Base-by-base conservation (phyloP, 2,797 vertebrate genomes). In the Tenualosa ilisha region DNA sequence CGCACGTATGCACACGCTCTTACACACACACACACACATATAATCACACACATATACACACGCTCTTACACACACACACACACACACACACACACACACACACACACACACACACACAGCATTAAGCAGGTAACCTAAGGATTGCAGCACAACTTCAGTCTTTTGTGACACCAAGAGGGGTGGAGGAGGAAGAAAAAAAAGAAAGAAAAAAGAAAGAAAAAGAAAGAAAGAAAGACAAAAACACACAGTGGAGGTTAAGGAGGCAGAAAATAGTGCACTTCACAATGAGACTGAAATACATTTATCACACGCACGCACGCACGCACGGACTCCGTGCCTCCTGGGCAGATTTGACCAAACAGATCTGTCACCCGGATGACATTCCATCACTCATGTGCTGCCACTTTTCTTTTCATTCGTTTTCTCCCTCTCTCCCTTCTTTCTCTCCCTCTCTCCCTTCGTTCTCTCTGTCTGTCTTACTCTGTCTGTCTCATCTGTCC, bases 341-440 rank as follows among this genome's bases (percentile, higher is more conserved):
- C 3, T 8, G 31, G 26, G 3, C 24, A 68, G 65, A 13, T n/a
- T 11, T 15, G 26, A 15, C 65, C 65, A 68, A 37, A 26, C 26
- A 68, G 24, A 68, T 68, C 24, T 11, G 24, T 68, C 65, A 26
- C 2, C 26, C 65, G 12, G 65, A 26, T 68, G 65, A 68, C 65
- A 68, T 11, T 40, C 65, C 65, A 72, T 72, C 65, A 72, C 65
- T 72, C 65, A 72, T 72, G 65, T 11, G 43, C 43, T 50, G 83
- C 15, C 65, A 20, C 83, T 84, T 79, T 84, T 65, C 83, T 84
- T 79, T 84, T 65, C 24, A 12, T 63, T 53, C 31, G 31, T 31
- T 31, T 31, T 31, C 31, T 31, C 31, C 31, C 31, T 31, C 31
- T 1, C 31, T 31, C 31, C 31, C 1, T 31, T 31, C 24, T 53